Conservation (phyloP, 37 sponge, comb jelly and placozoan species). For the Ephydatia muelleri region DNA sequence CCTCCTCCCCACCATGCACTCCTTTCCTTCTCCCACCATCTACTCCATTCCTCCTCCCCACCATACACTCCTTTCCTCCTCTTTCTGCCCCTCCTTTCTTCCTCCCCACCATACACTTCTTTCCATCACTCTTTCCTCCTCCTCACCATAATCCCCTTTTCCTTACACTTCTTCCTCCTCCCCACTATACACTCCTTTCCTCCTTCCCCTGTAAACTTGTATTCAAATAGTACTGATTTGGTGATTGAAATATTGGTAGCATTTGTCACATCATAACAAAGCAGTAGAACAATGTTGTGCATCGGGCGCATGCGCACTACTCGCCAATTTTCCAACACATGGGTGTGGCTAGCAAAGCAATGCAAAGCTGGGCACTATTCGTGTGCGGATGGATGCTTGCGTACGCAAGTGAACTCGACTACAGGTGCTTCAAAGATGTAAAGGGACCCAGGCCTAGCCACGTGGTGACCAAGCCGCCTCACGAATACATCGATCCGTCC, state of each 20-base stretch:
- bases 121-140: too few species aligned
- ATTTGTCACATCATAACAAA: too few species aligned
- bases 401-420: neutral
- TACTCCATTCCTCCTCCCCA: too few species aligned
- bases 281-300: too few species aligned
- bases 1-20: too few species aligned
- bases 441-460: conserved; percentile 22
- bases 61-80: too few species aligned
- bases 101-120: neutral
- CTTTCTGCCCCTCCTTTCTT: neutral
- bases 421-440: neutral
- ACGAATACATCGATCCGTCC: conserved; percentile 5
- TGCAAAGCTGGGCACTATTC: neutral
- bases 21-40: neutral
- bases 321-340: neutral
- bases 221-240: too few species aligned
- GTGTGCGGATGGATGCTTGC: neutral
- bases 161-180: neutral
- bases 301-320: neutral
- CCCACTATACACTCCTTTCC: neutral
- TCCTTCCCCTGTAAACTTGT: neutral
- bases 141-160: neutral
- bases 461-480: conserved; percentile 34
- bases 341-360: neutral
- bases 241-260: too few species aligned